Evolutionary conservation across 1,140 invertebrate genomes (phyloP).

Genomic region (Lucilia sericata): DNA sequence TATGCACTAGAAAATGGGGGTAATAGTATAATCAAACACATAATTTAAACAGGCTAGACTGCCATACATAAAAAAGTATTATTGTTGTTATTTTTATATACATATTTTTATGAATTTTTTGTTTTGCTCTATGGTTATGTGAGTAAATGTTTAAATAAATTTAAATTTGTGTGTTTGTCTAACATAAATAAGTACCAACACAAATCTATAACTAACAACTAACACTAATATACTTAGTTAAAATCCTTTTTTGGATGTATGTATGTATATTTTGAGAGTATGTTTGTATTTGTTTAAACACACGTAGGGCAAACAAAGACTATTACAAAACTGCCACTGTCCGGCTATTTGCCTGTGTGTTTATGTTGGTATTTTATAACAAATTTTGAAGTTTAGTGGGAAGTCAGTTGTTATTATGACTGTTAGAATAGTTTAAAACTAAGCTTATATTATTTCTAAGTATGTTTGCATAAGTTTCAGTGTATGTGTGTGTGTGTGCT

Average conservation of each 20-base stretch:
- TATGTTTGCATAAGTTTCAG: not conserved
- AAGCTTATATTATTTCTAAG: not conserved
- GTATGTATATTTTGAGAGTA: too few relatives aligned
- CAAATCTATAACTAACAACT: conserved; percentile 12
- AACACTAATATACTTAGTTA: not conserved
- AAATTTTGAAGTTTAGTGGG: conserved; percentile 36
- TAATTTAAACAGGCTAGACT: conserved; percentile 41
- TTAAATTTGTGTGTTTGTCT: not conserved
- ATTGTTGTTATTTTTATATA: too few relatives aligned
- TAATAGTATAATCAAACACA: not conserved
- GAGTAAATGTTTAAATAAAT: not conserved
- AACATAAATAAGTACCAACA: not conserved
- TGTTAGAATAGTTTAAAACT: conserved; percentile 22
- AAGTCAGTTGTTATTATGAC: conserved; percentile 40
- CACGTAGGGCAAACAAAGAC: not conserved
- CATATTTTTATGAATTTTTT: too few relatives aligned
- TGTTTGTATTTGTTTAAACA: too few relatives aligned
- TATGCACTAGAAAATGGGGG: not conserved
- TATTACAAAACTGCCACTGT: not conserved
- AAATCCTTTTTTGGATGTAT: too few relatives aligned
- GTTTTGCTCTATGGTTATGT: not conserved
- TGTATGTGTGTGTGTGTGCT: conserved; percentile 23
- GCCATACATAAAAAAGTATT: not conserved
- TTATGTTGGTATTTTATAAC: conserved; percentile 12
- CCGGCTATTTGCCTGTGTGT: not conserved